Evolutionary conservation across 2,113 vertebrate genomes (phyloP), one percentile per base, ranked within the genome.

Genomic region (Chloropsis cyanopogon): DNA sequence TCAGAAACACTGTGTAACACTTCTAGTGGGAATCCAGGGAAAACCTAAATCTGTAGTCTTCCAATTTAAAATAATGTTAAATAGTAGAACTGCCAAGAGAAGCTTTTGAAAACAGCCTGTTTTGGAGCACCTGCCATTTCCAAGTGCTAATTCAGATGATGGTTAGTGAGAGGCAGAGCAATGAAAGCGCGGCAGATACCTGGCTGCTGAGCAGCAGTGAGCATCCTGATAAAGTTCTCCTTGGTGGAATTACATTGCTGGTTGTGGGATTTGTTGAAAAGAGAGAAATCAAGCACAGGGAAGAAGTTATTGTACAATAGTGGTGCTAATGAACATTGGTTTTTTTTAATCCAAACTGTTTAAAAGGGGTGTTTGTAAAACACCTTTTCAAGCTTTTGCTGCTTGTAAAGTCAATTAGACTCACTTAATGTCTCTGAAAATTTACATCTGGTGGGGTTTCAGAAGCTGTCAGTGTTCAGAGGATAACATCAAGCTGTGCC

Each of bases 1-100:
- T 82, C 85, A 88, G 94, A 96, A 95, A 90, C 76, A 60, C 90
- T 22, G 88, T 92, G 83, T 92, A 94, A 93, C 95, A 79, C 90
- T 92, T 92, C 60, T 68, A 19, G 57, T 82, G 88, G 86, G 69
- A 95, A 92, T 71, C 85, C 82, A 93, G 80, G 88, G 41, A 93
- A 96, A 92, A 93, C 88, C 88, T 94, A 83, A 75, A 94, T 95
- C 86, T 50, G 80, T 60, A 71, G 39, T 61, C 69, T 92, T 95
- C 91, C 72, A 64, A 84, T 92, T 90, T 81, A 81, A 93, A 96
- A 54, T 84, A 71, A 92, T 46, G n/a, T 92, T 93, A 90, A 90
- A 88, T 56, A 95, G 72, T 84, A 88, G 76, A 93, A 68, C 53
- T 47, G 76, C 60, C 53, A 86, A 52, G 90, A 68, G 60, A 86